Evolutionary conservation across 2,797 vertebrate species (phyloP).

Genomic region (Orestias chungarensis): DNA sequence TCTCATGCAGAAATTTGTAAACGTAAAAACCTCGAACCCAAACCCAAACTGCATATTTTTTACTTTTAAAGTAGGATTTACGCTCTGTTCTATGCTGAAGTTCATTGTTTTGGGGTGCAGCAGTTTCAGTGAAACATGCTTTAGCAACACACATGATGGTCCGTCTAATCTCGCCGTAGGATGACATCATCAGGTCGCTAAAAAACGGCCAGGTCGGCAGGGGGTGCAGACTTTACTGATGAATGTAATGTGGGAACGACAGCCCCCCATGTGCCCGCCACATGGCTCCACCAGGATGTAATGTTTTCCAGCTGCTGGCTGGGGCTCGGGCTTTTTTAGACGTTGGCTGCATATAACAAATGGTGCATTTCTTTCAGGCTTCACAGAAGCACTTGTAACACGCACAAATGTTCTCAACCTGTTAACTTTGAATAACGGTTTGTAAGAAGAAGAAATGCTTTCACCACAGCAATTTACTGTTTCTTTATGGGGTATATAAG

Average conservation of each 20-base stretch:
- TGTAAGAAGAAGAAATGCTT: neutral
- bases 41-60: too few relatives aligned
- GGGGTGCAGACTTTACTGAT: slow-evolving; percentile 54
- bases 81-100: neutral
- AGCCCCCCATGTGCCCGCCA: slow-evolving; percentile 50
- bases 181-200: slow-evolving; percentile 57
- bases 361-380: neutral
- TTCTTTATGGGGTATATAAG: slow-evolving; percentile 23
- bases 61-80: neutral
- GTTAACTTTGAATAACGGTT: neutral
- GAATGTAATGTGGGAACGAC: slow-evolving; percentile 62
- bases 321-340: slow-evolving; percentile 4
- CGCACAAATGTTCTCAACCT: neutral
- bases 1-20: slow-evolving; percentile 29
- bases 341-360: slow-evolving; percentile 7
- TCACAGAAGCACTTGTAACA: neutral
- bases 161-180: neutral
- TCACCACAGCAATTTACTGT: neutral
- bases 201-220: slow-evolving; percentile 11
- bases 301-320: slow-evolving; percentile 71
- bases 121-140: neutral
- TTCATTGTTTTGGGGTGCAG: neutral
- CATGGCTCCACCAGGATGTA: slow-evolving; percentile 58
- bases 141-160: slow-evolving; percentile 17
- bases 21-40: neutral